phyloP scores from a whole-genome alignment of 2,797 vertebrate genomes.

The Pterois miles region DNA sequence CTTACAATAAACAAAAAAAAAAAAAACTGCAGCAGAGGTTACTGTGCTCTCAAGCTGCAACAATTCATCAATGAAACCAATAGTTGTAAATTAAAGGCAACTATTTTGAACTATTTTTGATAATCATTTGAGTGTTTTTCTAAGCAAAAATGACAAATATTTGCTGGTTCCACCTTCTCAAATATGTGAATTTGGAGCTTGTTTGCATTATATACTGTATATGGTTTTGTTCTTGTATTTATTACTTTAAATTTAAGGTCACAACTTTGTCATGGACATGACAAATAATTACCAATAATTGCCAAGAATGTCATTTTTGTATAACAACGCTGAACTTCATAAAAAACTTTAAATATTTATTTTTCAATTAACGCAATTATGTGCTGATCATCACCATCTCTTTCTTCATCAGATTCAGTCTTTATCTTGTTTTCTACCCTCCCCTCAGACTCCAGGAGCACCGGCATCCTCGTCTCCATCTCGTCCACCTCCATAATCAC shows the following conservation, averaged over 20 bases:
- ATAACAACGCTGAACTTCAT: not conserved
- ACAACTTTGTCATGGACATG: not conserved
- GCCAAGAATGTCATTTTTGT: not conserved
- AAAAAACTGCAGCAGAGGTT: not conserved
- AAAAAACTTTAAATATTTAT: not conserved
- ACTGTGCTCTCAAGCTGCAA: not conserved
- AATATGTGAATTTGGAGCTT: not conserved
- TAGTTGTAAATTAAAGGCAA: not conserved
- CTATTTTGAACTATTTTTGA: not conserved
- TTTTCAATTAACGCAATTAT: not conserved
- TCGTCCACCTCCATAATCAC: conserved; percentile 51
- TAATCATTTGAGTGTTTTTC: not conserved
- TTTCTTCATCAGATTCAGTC: conserved; percentile 45
- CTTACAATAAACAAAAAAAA: not conserved
- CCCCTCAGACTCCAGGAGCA: conserved; percentile 34
- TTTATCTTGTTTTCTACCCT: conserved; percentile 31
- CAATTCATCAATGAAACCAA: not conserved
- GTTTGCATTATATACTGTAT: not conserved
- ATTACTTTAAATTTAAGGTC: too few species aligned
- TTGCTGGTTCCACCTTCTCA: not conserved
- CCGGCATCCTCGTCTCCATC: conserved; percentile 16
- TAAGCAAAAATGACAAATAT: not conserved
- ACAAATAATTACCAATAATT: not conserved
- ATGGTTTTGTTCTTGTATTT: not conserved
- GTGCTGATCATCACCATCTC: conserved; percentile 4